These are phyloP conservation scores for Strigamia transsilvanica DNA, from an alignment of 2,888 invertebrate species.

Conservation along the genomic window DNA sequence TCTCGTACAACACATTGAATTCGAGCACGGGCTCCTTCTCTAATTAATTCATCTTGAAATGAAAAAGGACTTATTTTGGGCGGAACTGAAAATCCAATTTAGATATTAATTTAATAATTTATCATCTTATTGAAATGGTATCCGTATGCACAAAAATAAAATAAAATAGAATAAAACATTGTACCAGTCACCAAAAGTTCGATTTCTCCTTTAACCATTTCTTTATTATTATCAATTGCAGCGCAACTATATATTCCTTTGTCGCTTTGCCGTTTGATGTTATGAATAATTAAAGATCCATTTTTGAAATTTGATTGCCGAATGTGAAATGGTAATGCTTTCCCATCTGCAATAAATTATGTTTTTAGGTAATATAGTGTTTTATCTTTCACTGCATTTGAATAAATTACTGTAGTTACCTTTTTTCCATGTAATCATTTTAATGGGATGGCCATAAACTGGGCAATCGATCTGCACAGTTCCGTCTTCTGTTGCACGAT, in stretches of 20 bases:
- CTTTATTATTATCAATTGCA: constrained; percentile 89
- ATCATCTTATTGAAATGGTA: background rate
- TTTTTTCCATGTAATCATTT: constrained; percentile 91
- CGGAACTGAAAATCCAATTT: background rate
- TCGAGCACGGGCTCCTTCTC: constrained; percentile 18
- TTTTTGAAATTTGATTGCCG: constrained; percentile 71
- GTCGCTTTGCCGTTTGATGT: constrained; percentile 90
- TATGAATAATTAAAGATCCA: constrained; percentile 76
- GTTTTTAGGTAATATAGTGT: too few species aligned
- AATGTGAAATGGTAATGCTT: constrained; percentile 89
- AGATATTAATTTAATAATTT: background rate
- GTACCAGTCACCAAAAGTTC: background rate
- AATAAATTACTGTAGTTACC: constrained; percentile 67
- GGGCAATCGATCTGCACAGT: constrained; percentile 86
- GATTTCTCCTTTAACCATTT: constrained; percentile 75
- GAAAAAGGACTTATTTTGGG: constrained; percentile 17
- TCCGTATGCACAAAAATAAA: background rate
- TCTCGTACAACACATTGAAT: constrained; percentile 45
- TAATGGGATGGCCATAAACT: constrained; percentile 93
- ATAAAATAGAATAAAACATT: background rate
- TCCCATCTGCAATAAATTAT: constrained; percentile 69
- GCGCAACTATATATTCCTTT: constrained; percentile 95
- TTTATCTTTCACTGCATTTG: too few species aligned
- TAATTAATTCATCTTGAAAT: background rate
- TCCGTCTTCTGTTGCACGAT: constrained; percentile 90